Evolutionary conservation across 2,113 vertebrate genomes (phyloP).

Genomic region (Ammodytes dubius): DNA sequence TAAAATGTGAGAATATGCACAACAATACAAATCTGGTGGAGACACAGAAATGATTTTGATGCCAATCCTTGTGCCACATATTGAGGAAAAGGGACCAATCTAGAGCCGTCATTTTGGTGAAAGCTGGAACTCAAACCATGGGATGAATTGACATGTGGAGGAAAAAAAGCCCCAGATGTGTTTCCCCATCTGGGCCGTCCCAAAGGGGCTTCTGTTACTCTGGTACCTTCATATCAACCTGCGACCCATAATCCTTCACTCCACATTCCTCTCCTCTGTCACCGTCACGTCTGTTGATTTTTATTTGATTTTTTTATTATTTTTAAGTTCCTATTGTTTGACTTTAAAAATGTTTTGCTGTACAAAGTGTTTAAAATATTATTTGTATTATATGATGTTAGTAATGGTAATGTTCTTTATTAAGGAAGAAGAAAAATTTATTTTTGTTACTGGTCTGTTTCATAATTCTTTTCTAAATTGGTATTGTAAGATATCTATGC

Average conservation of each 20-base stretch:
- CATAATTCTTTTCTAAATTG: constrained; percentile 99
- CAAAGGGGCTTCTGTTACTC: constrained; percentile 55
- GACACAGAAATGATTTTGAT: constrained; percentile 21
- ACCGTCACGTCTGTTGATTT: constrained; percentile 88
- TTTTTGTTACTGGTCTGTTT: constrained; percentile 99
- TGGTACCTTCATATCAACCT: constrained; percentile 60
- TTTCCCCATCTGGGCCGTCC: constrained; percentile 46
- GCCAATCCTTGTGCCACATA: constrained; percentile 17
- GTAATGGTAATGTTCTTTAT: constrained; percentile 99
- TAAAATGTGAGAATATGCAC: neutral
- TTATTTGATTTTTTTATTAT: constrained; percentile 36
- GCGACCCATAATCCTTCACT: constrained; percentile 53
- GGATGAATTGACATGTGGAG: constrained; percentile 27
- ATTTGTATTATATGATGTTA: constrained; percentile 99
- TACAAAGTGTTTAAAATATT: constrained; percentile 96
- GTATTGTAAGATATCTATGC: constrained; percentile 99
- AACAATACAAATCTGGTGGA: neutral
- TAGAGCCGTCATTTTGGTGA: neutral
- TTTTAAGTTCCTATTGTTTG: constrained; percentile 88
- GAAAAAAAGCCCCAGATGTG: constrained; percentile 41
- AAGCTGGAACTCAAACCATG: constrained; percentile 30
- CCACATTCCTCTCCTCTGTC: constrained; percentile 83
- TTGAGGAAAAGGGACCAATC: neutral
- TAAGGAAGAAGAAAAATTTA: constrained; percentile 99
- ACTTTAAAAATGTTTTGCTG: constrained; percentile 90